Evolutionary conservation across 2,113 vertebrate genomes (phyloP), one percentile per base, ranked within the genome.

Genomic region (Galbula dea): DNA sequence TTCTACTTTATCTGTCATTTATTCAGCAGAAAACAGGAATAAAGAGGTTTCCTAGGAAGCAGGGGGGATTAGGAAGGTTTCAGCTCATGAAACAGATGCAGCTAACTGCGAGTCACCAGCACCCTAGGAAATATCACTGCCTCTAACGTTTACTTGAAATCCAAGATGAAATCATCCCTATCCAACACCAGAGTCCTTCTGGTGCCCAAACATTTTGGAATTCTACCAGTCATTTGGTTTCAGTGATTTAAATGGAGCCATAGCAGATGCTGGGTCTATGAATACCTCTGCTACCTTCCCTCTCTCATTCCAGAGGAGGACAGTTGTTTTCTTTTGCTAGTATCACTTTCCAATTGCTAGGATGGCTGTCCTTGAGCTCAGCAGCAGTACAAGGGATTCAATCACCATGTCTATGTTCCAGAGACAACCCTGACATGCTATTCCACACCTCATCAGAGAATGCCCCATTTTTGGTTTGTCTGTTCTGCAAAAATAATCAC

Each of bases 401-500:
- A 94, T 95, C 89, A 92, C 78, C 23, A 6, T 0, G 37, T 29
- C 77, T 82, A 27, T 15, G 81, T 43, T 89, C 78, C 93, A 89
- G 59, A 89, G 89, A 66, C 78, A 94, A 46, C 22, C 72, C 34
- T 91, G 91, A 91, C 91, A 71, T 15, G 78, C 71, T 87, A 73
- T 79, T 93, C 94, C 93, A 89, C 93, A 94, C 93, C 85, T 95
- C 93, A 86, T 89, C 91, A 95, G 85, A 66, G 51, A 95, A 95
- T 74, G 72, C 85, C 87, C 87, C 45, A 5, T 39, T 95, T 85
- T 83, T 83, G 55, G 76, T 85, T 55, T 37, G 46, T 76, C 86
- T 48, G 24, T 67, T 91, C 96, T 96, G 96, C 52, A 96, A 89
- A 95, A 96, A 89, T 46, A 52, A 94, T 96, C 95, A 96, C 52